Evolutionary conservation across 1,140 invertebrate species (phyloP).

Genomic region (Neodiprion pinetum): DNA sequence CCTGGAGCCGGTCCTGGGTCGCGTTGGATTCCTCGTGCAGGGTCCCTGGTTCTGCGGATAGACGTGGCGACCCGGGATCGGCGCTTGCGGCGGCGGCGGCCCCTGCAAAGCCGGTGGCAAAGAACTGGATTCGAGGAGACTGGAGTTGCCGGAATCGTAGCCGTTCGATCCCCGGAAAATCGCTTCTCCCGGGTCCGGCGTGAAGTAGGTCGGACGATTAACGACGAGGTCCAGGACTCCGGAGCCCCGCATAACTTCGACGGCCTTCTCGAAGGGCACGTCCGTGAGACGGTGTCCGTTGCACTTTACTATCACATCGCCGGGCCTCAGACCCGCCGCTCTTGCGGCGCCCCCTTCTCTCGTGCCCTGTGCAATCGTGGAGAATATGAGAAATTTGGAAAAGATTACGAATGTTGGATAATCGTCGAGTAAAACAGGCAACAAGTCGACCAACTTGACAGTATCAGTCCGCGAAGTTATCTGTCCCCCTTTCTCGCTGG

Average conservation of each 20-base stretch:
- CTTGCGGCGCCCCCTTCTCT: constrained; percentile 86
- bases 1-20: background rate
- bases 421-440: too few relatives aligned
- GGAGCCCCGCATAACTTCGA: constrained; percentile 55
- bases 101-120: constrained; percentile 39
- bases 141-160: constrained; percentile 56
- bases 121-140: constrained; percentile 46
- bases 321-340: constrained; percentile 85
- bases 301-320: constrained; percentile 91
- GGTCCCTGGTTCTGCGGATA: constrained; percentile 40
- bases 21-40: constrained; percentile 29
- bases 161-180: constrained; percentile 57
- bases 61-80: constrained; percentile 31
- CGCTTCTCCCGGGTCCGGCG: constrained; percentile 46
- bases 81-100: constrained; percentile 22
- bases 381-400: too few relatives aligned
- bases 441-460: too few relatives aligned
- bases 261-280: constrained; percentile 56
- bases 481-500: too few relatives aligned
- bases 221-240: constrained; percentile 53
- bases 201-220: constrained; percentile 46
- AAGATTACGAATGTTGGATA: too few relatives aligned
- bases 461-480: too few relatives aligned
- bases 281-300: constrained; percentile 71
- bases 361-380: constrained; percentile 73